Evolutionary conservation across 2,113 vertebrate species (phyloP).

Genomic region (Gorsachius goisagi): DNA sequence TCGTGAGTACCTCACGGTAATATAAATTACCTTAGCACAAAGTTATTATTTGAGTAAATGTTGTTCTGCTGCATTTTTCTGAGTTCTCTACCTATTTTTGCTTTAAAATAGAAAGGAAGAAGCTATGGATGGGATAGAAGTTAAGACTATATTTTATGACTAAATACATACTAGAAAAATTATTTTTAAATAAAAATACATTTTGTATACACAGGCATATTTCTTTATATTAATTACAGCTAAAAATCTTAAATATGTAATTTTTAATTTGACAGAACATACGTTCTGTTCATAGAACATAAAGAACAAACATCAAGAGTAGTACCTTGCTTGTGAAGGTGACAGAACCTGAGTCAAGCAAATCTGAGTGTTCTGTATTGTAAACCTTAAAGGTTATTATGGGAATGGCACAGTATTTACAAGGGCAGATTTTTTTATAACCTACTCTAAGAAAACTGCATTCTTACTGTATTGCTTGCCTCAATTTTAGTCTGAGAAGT

Average conservation of each 20-base stretch:
- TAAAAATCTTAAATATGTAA: background rate
- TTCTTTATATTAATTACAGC: background rate
- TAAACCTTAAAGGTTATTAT: background rate
- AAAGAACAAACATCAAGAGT: background rate
- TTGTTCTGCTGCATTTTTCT: conserved; percentile 1
- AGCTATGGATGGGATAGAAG: background rate
- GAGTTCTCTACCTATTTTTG: background rate
- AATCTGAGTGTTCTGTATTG: background rate
- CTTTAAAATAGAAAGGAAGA: background rate
- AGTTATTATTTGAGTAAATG: conserved; percentile 13
- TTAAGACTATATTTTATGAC: background rate
- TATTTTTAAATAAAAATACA: background rate
- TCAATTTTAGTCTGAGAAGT: background rate
- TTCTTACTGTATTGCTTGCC: background rate
- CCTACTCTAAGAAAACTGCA: background rate
- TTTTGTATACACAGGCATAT: background rate
- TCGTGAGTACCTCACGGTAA: background rate
- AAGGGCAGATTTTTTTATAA: background rate
- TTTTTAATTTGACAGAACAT: background rate
- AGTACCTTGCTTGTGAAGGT: background rate
- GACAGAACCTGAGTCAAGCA: background rate
- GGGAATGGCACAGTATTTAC: background rate
- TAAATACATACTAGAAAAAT: background rate
- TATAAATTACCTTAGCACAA: conserved; percentile 14
- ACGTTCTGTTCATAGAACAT: background rate